A percentile compares a stretch with the other conserved stretches of the same genome.
phyloP scores from a whole-genome alignment of 2,797 vertebrate species.

The Dipus sagitta region DNA sequence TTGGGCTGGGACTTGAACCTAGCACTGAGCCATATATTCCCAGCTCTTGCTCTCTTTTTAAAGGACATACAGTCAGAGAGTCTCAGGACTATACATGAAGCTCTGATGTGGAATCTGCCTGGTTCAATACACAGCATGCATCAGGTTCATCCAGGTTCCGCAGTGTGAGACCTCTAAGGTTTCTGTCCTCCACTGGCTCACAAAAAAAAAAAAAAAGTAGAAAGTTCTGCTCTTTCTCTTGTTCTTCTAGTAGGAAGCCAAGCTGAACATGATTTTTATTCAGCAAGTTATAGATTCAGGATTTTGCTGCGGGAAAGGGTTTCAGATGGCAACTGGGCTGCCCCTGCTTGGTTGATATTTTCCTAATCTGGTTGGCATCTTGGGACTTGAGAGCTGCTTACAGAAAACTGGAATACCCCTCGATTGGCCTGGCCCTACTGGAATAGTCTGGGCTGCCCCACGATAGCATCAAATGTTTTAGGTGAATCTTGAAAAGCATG shows the following conservation, averaged over 20 bases:
- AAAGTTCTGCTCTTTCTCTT: background rate
- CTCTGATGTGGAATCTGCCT: no score
- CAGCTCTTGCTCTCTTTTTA: background rate
- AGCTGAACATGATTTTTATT: background rate
- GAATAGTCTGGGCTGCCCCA: background rate
- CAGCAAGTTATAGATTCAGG: background rate
- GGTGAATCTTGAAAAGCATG: background rate
- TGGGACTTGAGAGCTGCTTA: background rate
- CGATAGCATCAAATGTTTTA: background rate
- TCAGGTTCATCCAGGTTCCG: background rate
- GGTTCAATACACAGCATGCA: background rate
- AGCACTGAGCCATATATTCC: background rate
- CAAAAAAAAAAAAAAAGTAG: background rate
- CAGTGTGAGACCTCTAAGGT: background rate
- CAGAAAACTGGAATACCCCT: background rate
- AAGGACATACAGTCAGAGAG: background rate
- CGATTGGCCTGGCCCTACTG: background rate
- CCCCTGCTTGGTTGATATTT: background rate
- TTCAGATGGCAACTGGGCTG: background rate
- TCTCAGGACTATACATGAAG: background rate
- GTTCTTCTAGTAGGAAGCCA: background rate
- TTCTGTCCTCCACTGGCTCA: background rate
- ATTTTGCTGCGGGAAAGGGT: background rate
- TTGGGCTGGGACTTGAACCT: background rate
- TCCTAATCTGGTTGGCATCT: background rate